These are phyloP conservation scores for Rostratula benghalensis DNA, from an alignment of 2,113 vertebrate genomes.

Conservation along the genomic window DNA sequence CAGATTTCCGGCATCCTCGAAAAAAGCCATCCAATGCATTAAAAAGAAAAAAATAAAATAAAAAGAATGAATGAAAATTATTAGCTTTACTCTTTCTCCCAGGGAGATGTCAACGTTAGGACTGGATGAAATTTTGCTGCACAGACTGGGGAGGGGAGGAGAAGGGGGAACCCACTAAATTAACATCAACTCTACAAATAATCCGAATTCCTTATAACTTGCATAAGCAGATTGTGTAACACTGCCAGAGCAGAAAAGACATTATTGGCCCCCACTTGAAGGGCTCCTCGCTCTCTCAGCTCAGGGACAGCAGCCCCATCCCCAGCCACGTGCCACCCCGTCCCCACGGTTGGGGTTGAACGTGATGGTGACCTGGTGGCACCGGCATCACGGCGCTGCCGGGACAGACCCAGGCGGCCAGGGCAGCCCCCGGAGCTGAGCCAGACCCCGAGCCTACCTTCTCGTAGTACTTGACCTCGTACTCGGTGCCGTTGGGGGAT, in stretches of 20 bases:
- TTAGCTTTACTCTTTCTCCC: neutral
- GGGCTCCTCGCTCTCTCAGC: neutral
- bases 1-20: neutral
- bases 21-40: neutral
- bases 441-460: conserved; percentile 78
- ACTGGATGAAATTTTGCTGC: neutral
- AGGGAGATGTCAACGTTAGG: neutral
- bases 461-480: conserved; percentile 94
- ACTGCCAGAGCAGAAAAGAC: neutral
- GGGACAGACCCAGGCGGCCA: neutral
- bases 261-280: neutral
- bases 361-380: accelerated
- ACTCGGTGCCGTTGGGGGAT: conserved; percentile 82
- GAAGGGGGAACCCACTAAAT: neutral
- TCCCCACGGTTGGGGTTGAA: neutral
- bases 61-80: neutral
- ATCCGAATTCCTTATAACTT: neutral
- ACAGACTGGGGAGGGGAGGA: neutral
- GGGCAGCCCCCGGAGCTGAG: accelerated
- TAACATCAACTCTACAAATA: neutral
- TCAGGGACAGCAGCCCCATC: neutral
- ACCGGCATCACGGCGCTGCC: too few species aligned
- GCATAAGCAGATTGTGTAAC: neutral
- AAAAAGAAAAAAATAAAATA: neutral
- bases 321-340: accelerated